These are phyloP conservation scores for Podarcis siculus DNA, from an alignment of 2,797 vertebrate species.

Conservation along the genomic window DNA sequence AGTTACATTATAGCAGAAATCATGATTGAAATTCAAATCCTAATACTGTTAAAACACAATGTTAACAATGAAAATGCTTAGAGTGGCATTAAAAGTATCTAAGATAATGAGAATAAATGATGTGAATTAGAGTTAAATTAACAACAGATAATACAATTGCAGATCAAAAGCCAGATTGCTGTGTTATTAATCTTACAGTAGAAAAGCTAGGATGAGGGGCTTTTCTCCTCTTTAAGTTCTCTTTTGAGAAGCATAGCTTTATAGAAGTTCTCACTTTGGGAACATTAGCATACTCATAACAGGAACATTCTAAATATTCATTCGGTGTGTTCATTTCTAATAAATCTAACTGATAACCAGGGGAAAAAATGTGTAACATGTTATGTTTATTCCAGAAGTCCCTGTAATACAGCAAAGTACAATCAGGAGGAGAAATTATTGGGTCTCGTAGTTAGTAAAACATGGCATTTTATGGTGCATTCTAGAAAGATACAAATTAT, in stretches of 20 bases:
- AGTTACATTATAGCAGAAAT: conserved; percentile 32
- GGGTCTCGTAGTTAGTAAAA: conserved; percentile 19
- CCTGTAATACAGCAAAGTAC: neutral
- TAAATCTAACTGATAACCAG: conserved; percentile 23
- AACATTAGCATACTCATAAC: neutral
- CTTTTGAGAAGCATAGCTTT: conserved; percentile 20
- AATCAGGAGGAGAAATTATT: conserved; percentile 20
- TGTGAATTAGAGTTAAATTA: conserved; percentile 47
- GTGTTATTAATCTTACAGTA: neutral
- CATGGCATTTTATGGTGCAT: neutral
- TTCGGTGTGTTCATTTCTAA: conserved; percentile 31
- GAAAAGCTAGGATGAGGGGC: conserved; percentile 3
- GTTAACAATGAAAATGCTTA: conserved; percentile 50
- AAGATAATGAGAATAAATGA: conserved; percentile 49
- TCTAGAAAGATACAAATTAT: conserved; percentile 14
- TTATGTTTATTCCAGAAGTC: conserved; percentile 21
- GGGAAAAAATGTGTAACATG: neutral
- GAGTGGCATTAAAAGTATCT: conserved; percentile 33
- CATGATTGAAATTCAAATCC: conserved; percentile 45
- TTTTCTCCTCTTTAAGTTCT: neutral
- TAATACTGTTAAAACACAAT: conserved; percentile 48
- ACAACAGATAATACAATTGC: conserved; percentile 34
- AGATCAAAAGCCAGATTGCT: conserved; percentile 32
- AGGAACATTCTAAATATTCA: conserved; percentile 28
- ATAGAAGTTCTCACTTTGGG: conserved; percentile 1